Evolutionary conservation across 2,888 invertebrate species (phyloP), one percentile per base, ranked within the genome.

Genomic region (Falcaria lacertinaria): DNA sequence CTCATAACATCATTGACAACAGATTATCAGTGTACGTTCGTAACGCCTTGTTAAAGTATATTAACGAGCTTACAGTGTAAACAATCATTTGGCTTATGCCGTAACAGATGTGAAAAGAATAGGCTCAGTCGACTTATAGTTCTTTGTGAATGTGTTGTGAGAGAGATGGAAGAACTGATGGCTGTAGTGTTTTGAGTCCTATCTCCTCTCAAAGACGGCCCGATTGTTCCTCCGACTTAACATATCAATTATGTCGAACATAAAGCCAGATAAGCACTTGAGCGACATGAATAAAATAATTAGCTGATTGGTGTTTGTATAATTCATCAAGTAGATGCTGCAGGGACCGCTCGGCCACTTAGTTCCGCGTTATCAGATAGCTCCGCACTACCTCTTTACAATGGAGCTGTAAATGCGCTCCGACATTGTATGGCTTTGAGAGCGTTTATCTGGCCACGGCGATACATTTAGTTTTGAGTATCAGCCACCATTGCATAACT

Each of bases 291-390:
- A 87, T 86, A 79, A 86, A 87, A 87, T 88, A 87, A 89, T 89
- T 88, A 88, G 84, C 87, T 78, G 88, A 85, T 84, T 80, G 82
- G 86, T 87, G 81, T 88, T 87, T 88, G 86, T 88, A 85, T 88
- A 87, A 88, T 86, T 85, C 84, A 85, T 86, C 84, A 84, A 78
- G 79, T 66, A 68, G 69, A 71, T 58, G 65, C 66, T 52, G 52
- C 65, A 62, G 70, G 67, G 76, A 69, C 74, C 77, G 74, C 65
- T 52, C 55, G 72, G 69, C 82, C 86, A 86, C 87, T 87, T 84
- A 85, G 79, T 72, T 69, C 60, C 55, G 61, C 53, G 57, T 75
- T 81, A 87, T 87, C 86, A 74, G 83, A 86, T 84, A 80, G 64
- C 61, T 60, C 63, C 64, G 48, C 64, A 70, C 74, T 80, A 72